Base-by-base conservation (phyloP, 1,140 invertebrate genomes). In the Hyphantria cunea region DNA sequence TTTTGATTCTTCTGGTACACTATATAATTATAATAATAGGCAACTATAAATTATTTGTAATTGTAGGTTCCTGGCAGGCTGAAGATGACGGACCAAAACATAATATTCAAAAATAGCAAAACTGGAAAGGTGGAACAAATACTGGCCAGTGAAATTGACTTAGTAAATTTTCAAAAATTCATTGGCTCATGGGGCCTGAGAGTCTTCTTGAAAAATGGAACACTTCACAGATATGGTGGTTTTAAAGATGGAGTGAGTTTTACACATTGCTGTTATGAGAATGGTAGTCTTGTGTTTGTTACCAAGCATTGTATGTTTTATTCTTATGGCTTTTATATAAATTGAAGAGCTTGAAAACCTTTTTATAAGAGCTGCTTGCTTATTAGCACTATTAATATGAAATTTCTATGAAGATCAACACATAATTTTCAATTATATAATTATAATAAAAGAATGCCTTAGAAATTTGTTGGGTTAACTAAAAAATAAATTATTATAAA, bases 101-200 rank as follows among this genome's bases (percentile, higher is more conserved):
- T 99, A 14, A 93, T 97, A 52, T 99, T 99, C 76, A 99, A 99
- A 89, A 99, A 99, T 85, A 95, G 93, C 49, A 98, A 98, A 91
- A 99, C 98, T 17, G 98, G 98, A 1, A 99, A 99, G 92, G 96
- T 99, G 0, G 97, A 99, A 81, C 96, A 98, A 84, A 95, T 99
- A 64, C 92, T 94, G 31, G 91, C 94, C 0, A 91, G 92, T 54
- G 98, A 99, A 76, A 96, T 99, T 76, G 97, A 99, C 56, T 91
- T 96, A 55, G 96, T 97, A 0, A 96, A 97, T 81, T 99, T 97
- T 93, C 96, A 99, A 84, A 96, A 96, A 72, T 95, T 99, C 76
- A 96, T 97, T 50, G 95, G 96, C 15, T 95, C 94, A 3, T 97
- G 95, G 93, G 98, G 98, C 11, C 86, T 99, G 0, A 93, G 98